A percentile compares a stretch with the other conserved stretches of the same genome.
Conservation (phyloP, 2,888 invertebrate species). For the Leptopilina drosophilae region DNA sequence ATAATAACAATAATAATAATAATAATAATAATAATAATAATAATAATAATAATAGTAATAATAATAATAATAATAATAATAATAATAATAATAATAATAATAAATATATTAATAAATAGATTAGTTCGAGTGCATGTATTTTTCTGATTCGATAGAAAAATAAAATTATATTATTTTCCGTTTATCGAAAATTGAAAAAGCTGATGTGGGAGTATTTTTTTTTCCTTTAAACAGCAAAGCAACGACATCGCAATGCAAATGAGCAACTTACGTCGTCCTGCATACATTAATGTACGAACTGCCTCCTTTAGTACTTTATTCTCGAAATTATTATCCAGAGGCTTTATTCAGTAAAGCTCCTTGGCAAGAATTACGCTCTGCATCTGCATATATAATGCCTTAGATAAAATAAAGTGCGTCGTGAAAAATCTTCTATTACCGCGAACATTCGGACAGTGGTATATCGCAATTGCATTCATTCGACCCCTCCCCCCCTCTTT, state of each 20-base stretch:
- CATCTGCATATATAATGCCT: slow-evolving; percentile 50
- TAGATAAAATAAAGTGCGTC: slow-evolving; percentile 31
- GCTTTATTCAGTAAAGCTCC: slow-evolving; percentile 49
- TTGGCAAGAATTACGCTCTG: slow-evolving; percentile 47
- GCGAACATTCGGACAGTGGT: slow-evolving; percentile 6
- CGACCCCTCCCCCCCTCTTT: too few relatives aligned
- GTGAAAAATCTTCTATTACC: slow-evolving; percentile 28
- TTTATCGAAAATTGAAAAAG: slow-evolving; percentile 29
- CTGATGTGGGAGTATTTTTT: background rate
- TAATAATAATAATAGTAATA: too few relatives aligned
- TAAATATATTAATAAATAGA: too few relatives aligned
- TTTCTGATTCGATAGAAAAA: too few relatives aligned
- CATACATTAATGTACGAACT: slow-evolving; percentile 40
- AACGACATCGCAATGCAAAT: slow-evolving; percentile 31
- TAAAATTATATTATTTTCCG: background rate
- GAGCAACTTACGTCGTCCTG: slow-evolving; percentile 29
- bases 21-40: too few relatives aligned
- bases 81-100: too few relatives aligned
- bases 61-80: too few relatives aligned
- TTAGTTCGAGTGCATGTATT: too few relatives aligned
- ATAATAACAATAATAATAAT: too few relatives aligned
- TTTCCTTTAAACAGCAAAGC: background rate
- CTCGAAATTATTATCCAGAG: slow-evolving; percentile 49
- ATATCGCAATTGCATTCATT: slow-evolving; percentile 24
- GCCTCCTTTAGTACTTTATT: slow-evolving; percentile 49